These are phyloP conservation scores for Panagrolaimus sp. DNA, from an alignment of 1,140 invertebrate genomes.

Conservation along the genomic window DNA sequence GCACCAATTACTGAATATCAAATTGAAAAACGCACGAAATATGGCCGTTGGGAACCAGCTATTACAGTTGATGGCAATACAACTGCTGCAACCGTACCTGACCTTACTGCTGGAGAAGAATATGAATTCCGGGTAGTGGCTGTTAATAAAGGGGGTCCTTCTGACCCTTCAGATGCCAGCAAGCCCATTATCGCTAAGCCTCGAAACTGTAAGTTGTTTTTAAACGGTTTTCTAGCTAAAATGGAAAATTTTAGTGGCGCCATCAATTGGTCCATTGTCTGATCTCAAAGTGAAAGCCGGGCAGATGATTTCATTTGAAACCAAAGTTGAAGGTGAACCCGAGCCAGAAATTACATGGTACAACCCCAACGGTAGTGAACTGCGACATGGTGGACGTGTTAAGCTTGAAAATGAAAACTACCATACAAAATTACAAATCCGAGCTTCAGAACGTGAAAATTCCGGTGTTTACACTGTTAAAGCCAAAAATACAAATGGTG, in stretches of 20 bases:
- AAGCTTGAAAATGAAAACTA: slow-evolving; percentile 77
- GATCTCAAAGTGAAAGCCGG: slow-evolving; percentile 78
- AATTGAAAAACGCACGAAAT: slow-evolving; percentile 89
- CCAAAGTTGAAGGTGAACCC: slow-evolving; percentile 82
- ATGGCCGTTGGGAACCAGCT: slow-evolving; percentile 85
- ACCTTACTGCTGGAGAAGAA: slow-evolving; percentile 80
- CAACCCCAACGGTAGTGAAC: slow-evolving; percentile 78
- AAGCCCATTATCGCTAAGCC: slow-evolving; percentile 77
- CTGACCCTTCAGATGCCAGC: slow-evolving; percentile 70
- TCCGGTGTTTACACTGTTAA: slow-evolving; percentile 83
- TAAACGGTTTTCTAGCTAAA: neutral
- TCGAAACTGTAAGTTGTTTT: slow-evolving; percentile 67
- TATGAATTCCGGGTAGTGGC: slow-evolving; percentile 85
- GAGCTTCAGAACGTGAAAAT: slow-evolving; percentile 75
- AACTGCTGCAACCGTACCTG: slow-evolving; percentile 72
- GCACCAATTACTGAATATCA: slow-evolving; percentile 88
- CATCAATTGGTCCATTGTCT: slow-evolving; percentile 83
- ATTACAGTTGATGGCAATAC: slow-evolving; percentile 73
- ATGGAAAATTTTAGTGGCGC: slow-evolving; percentile 64
- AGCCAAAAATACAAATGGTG: slow-evolving; percentile 83
- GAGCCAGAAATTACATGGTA: slow-evolving; percentile 74
- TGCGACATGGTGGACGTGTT: slow-evolving; percentile 63
- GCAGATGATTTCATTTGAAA: slow-evolving; percentile 82
- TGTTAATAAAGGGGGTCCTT: slow-evolving; percentile 82
- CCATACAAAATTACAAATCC: slow-evolving; percentile 79